phyloP scores from a whole-genome alignment of 1,140 invertebrate genomes.

The Mylabris phalerata region DNA sequence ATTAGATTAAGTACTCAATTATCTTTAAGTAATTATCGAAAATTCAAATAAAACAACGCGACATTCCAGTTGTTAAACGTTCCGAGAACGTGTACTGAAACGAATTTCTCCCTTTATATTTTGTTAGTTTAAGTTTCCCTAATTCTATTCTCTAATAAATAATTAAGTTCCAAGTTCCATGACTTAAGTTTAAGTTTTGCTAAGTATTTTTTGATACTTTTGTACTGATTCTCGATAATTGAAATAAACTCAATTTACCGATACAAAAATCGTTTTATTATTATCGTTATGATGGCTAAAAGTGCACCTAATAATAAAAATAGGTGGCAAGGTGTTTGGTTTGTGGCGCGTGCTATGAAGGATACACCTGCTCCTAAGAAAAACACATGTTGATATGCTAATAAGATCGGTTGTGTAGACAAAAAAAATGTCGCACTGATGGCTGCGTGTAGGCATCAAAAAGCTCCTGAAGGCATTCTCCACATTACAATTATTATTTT shows the following conservation, averaged over 20 bases:
- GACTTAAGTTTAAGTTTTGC: slow-evolving; percentile 1
- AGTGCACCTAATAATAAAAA: slow-evolving; percentile 5
- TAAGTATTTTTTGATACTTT: slow-evolving; percentile 18
- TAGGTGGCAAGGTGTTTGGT: slow-evolving; percentile 25
- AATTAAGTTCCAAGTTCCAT: slow-evolving; percentile 12
- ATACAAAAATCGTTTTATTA: slow-evolving; percentile 1
- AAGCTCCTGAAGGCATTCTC: slow-evolving; percentile 1
- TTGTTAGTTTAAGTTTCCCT: neutral
- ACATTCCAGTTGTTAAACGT: no score
- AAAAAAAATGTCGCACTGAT: slow-evolving; percentile 8
- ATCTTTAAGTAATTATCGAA: no score
- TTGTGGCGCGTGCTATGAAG: slow-evolving; percentile 21
- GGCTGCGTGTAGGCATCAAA: neutral
- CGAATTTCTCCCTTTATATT: no score
- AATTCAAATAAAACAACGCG: no score
- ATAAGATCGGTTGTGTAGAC: slow-evolving; percentile 8
- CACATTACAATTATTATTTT: slow-evolving; percentile 4
- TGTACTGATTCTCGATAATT: slow-evolving; percentile 23
- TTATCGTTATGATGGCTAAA: neutral
- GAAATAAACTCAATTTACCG: slow-evolving; percentile 24
- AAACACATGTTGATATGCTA: slow-evolving; percentile 27
- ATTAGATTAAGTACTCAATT: slow-evolving; percentile 7
- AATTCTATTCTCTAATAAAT: neutral
- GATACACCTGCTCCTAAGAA: slow-evolving; percentile 23
- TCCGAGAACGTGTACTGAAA: no score